These are phyloP conservation scores for Oryzias woworae DNA, from an alignment of 2,113 vertebrate genomes.

Conservation along the genomic window DNA sequence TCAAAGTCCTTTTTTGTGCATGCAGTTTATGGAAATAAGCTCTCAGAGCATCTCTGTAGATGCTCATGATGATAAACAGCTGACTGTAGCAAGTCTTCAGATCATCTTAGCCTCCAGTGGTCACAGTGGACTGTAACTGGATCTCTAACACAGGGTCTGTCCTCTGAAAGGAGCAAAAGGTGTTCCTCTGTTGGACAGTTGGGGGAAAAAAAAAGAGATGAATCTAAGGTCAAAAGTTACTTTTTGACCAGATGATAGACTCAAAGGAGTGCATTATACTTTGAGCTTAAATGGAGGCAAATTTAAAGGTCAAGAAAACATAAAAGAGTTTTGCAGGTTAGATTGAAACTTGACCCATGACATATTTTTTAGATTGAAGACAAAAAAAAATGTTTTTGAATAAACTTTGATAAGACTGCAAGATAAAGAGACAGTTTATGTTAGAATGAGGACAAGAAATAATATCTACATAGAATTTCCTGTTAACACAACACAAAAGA, in stretches of 20 bases:
- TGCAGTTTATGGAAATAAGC: background rate
- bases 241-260: conserved; percentile 18
- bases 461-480: background rate
- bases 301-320: conserved; percentile 4
- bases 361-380: background rate
- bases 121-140: conserved; percentile 27
- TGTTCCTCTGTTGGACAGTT: conserved; percentile 9
- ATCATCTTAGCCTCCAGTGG: conserved; percentile 27
- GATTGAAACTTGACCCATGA: background rate
- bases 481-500: conserved; percentile 49
- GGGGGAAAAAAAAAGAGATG: conserved; percentile 29
- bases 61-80: conserved; percentile 29
- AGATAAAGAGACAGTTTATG: no score
- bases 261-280: background rate
- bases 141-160: conserved; percentile 33
- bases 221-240: conserved; percentile 24
- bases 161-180: conserved; percentile 40
- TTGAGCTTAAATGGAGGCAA: background rate
- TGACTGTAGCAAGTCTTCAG: conserved; percentile 31
- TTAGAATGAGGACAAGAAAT: no score
- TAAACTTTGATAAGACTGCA: no score
- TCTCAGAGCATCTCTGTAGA: conserved; percentile 16
- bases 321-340: background rate
- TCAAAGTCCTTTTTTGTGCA: conserved; percentile 36
- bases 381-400: no score